Base-by-base conservation (phyloP, 2,888 invertebrate genomes). In the Polyploca ridens region DNA sequence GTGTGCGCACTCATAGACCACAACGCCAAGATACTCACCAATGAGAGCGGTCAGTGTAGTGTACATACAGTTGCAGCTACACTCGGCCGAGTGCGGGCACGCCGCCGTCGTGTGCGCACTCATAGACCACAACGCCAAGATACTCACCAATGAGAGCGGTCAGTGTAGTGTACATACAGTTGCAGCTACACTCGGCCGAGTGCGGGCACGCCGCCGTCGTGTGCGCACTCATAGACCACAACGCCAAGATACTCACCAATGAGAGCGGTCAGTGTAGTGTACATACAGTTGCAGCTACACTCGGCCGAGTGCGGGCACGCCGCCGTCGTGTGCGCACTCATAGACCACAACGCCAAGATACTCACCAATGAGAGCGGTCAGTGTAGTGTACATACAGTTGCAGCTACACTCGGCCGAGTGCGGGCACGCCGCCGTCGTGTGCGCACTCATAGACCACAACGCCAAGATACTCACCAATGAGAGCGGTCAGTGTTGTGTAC, bases 51-150 rank as follows among this genome's bases (percentile, higher is more conserved):
- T 90, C 13, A 41, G 41, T 41, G 6, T 35, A 3, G 35, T 35
- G n/a, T n/a, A n/a, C n/a, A n/a, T n/a, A n/a, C n/a, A n/a, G n/a
- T n/a, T n/a, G n/a, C n/a, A n/a, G 2, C 89, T 99, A 62, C 98
- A 98, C 87, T 98, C 98, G 0, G 96, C 98, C 0, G 98, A 98
- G 89, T 97, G 97, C 88, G 98, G 98, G 0, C 97, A 98, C 83
- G 93, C 96, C 14, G 95, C 95, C 11, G 97, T 98, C 59, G 97
- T 98, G 0, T 94, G 95, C 79, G 95, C 96, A 63, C 94, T 99
- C 38, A 91, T 99, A 0, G 95, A 96, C 65, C 96, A 96, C 83
- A 96, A 96, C 49, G 97, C 98, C 0, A 94, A 95, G 65, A 96
- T 98, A 85, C 95, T 96, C 10, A 95, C 95, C 72, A 98, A 98